Conservation (phyloP, 1,140 invertebrate species). For the Chymomyza costata region DNA sequence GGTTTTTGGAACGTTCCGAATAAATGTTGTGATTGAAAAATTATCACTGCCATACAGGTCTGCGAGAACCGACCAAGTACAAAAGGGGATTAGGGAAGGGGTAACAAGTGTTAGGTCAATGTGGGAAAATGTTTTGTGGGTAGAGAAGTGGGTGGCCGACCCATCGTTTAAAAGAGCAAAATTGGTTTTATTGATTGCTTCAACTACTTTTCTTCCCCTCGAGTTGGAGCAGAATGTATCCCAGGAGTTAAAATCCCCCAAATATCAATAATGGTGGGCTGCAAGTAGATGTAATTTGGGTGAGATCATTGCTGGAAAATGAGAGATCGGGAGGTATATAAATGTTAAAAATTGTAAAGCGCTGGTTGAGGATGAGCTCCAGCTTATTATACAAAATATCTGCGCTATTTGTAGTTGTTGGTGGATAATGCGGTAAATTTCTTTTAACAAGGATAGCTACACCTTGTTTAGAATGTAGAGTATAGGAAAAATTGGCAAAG, state of each 20-base stretch:
- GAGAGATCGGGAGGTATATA: conserved; percentile 13
- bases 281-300: conserved; percentile 4
- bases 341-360: conserved; percentile 5
- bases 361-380: too few species aligned
- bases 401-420: not conserved
- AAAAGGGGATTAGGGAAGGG: conserved; percentile 1
- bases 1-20: not conserved
- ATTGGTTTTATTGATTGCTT: conserved; percentile 4
- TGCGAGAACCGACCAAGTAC: conserved; percentile 10
- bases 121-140: conserved; percentile 16
- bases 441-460: conserved; percentile 15
- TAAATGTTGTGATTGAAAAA: conserved; percentile 13
- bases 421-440: conserved; percentile 1
- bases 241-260: conserved; percentile 18
- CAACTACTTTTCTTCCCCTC: conserved; percentile 14
- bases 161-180: conserved; percentile 8
- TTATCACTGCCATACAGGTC: conserved; percentile 14
- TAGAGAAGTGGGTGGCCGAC: conserved; percentile 9
- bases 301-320: not conserved
- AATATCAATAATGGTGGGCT: conserved; percentile 8
- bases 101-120: conserved; percentile 13
- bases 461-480: conserved; percentile 4
- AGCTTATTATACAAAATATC: not conserved
- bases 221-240: conserved; percentile 2
- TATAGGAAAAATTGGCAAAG: conserved; percentile 7